Conservation (phyloP, 2,888 invertebrate species). For the Lapara coniferarum region DNA sequence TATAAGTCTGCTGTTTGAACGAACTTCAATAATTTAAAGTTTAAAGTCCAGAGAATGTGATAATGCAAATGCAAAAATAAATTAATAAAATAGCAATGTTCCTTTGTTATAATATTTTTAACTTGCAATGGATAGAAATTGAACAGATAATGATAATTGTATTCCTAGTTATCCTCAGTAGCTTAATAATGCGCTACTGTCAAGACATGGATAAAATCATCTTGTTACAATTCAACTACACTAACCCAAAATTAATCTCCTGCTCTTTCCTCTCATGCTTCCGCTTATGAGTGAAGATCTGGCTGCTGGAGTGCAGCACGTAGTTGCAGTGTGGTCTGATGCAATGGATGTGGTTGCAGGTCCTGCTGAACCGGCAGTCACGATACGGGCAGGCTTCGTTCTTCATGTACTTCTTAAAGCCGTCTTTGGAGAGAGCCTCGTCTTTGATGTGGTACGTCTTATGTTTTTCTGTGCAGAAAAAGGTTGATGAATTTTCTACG, state of each 20-base stretch:
- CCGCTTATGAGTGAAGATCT: slow-evolving; percentile 98
- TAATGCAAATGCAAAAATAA: too few species aligned
- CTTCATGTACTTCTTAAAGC: slow-evolving; percentile 99
- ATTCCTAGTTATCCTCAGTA: too few species aligned
- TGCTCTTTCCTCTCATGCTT: slow-evolving; percentile 98
- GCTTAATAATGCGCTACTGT: too few species aligned
- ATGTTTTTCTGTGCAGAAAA: slow-evolving; percentile 94
- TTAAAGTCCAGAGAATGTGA: too few species aligned
- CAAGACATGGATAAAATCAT: background rate
- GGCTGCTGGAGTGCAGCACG: slow-evolving; percentile 97
- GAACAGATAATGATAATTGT: too few species aligned
- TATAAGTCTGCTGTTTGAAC: too few species aligned
- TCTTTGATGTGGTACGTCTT: slow-evolving; percentile 99
- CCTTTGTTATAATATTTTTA: too few species aligned
- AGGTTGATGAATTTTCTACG: too few species aligned
- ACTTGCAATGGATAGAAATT: too few species aligned
- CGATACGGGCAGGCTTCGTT: slow-evolving; percentile 96
- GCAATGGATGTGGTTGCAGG: slow-evolving; percentile 99
- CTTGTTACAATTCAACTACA: slow-evolving; percentile 41
- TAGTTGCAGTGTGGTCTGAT: slow-evolving; percentile 97
- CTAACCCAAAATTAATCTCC: slow-evolving; percentile 93
- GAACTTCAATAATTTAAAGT: too few species aligned
- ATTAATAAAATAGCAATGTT: too few species aligned
- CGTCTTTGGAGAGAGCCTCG: slow-evolving; percentile 96
- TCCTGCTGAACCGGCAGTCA: slow-evolving; percentile 95